phyloP scores from a whole-genome alignment of 2,797 vertebrate genomes.

The Oceanodroma leucorhoa region DNA sequence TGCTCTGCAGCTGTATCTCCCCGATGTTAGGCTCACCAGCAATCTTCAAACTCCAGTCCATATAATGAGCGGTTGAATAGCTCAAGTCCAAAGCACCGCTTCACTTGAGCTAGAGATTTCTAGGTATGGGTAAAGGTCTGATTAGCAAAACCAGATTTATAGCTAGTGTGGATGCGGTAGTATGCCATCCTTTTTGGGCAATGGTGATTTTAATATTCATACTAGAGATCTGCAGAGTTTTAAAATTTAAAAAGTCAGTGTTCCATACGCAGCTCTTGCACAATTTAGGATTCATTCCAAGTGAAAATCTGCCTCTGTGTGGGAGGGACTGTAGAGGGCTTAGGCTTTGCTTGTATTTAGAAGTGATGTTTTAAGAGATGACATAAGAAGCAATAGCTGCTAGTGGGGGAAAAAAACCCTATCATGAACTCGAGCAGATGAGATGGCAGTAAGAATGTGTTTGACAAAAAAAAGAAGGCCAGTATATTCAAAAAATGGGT shows the following conservation, averaged over 20 bases:
- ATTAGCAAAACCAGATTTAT: background rate
- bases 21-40: rapidly evolving
- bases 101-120: background rate
- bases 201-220: background rate
- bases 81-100: background rate
- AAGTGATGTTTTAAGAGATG: background rate
- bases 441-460: background rate
- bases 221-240: background rate
- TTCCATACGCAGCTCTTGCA: background rate
- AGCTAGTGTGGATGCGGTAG: background rate
- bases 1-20: background rate
- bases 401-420: rapidly evolving
- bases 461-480: background rate
- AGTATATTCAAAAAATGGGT: rapidly evolving
- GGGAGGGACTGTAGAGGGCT: background rate
- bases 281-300: background rate
- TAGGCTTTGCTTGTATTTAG: background rate
- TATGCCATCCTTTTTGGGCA: background rate
- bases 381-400: background rate
- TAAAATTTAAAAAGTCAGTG: background rate
- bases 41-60: background rate
- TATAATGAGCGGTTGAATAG: background rate
- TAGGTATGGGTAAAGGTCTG: background rate
- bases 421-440: rapidly evolving
- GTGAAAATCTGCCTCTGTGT: background rate